These are phyloP conservation scores for Nephrocerus scutellatus DNA, from an alignment of 2,888 invertebrate genomes.

Conservation along the genomic window DNA sequence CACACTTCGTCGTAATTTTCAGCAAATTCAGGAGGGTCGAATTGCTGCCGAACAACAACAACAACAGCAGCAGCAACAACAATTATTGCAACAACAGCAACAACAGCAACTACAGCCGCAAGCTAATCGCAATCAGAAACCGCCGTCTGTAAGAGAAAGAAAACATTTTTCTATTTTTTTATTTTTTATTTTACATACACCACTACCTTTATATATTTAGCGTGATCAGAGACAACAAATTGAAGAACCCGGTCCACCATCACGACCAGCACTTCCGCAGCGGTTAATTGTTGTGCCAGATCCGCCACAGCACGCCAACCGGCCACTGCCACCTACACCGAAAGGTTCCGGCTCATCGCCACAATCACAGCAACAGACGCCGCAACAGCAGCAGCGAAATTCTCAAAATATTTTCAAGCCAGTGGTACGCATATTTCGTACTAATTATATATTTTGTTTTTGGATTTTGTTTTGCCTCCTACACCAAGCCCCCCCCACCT, in stretches of 20 bases:
- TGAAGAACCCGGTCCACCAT: constrained; percentile 80
- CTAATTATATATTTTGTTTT: neutral
- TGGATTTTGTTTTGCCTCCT: neutral
- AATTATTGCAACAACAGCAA: constrained; percentile 36
- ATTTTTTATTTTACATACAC: neutral
- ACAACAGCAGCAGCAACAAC: constrained; percentile 48
- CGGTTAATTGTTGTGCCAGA: constrained; percentile 88
- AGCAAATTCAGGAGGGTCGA: constrained; percentile 85
- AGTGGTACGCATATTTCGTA: constrained; percentile 56
- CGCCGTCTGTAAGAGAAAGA: constrained; percentile 44
- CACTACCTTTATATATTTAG: constrained; percentile 18
- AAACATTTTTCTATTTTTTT: neutral
- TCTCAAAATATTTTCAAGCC: constrained; percentile 82
- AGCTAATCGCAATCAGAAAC: constrained; percentile 53
- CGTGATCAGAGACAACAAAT: constrained; percentile 47
- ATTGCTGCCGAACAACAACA: constrained; percentile 58
- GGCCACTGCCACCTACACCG: constrained; percentile 79
- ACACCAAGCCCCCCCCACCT: too few relatives aligned
- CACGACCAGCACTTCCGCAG: constrained; percentile 82
- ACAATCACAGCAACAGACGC: constrained; percentile 48
- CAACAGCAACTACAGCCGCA: constrained; percentile 55
- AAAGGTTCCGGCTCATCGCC: constrained; percentile 58
- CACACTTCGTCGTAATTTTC: constrained; percentile 94
- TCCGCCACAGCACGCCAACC: constrained; percentile 60
- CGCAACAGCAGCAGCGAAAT: constrained; percentile 69